These are phyloP conservation scores for Globia sparganii DNA, from an alignment of 2,888 invertebrate genomes.

Conservation along the genomic window DNA sequence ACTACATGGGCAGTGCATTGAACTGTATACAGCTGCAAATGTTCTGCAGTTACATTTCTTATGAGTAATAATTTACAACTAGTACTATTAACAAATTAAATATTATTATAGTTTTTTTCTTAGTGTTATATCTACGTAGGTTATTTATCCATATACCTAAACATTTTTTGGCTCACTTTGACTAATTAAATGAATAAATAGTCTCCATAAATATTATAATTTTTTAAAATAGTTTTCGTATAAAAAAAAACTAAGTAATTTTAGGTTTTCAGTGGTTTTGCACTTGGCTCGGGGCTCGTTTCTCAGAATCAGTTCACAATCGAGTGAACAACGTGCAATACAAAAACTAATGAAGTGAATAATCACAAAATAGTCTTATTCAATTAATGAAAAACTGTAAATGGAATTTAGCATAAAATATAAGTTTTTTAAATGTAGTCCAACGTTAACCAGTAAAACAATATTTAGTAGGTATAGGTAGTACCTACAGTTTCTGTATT, in stretches of 20 bases:
- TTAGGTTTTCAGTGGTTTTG: background rate
- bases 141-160: background rate
- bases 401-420: too few relatives aligned
- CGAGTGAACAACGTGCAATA: too few relatives aligned
- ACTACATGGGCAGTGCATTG: constrained; percentile 24
- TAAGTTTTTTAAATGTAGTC: background rate
- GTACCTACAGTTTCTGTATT: background rate
- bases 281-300: too few relatives aligned
- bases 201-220: background rate
- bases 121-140: background rate
- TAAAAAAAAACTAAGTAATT: background rate
- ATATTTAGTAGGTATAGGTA: background rate
- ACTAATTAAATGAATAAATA: too few relatives aligned
- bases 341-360: background rate
- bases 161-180: background rate
- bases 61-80: constrained; percentile 33
- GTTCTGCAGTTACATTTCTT: constrained; percentile 17
- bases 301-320: background rate
- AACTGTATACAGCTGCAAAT: constrained; percentile 52
- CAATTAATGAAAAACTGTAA: background rate
- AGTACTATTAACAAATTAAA: constrained; percentile 23
- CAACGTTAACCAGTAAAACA: background rate
- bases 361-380: background rate
- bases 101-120: constrained; percentile 5
- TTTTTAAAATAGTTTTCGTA: background rate